Conservation (phyloP, 2,888 invertebrate species). For the Hypomecis punctinalis region DNA sequence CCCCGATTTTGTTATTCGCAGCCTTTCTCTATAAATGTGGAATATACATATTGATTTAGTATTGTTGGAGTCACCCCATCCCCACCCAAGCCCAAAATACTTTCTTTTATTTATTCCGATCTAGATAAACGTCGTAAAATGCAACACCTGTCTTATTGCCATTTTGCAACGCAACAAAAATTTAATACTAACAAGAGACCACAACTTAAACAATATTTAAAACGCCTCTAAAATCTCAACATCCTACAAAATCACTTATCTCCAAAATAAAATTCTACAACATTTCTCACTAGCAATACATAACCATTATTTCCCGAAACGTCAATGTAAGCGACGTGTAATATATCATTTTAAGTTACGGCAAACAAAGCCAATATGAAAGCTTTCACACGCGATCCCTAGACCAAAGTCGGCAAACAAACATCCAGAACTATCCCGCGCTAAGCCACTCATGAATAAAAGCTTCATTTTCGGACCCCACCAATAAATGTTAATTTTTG, state of each 20-base stretch:
- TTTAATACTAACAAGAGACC: no score
- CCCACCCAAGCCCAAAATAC: no score
- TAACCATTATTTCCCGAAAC: slow-evolving; percentile 74
- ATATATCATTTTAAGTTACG: slow-evolving; percentile 83
- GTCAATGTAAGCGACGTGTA: slow-evolving; percentile 79
- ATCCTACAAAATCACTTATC: slow-evolving; percentile 46
- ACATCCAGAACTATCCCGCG: slow-evolving; percentile 79
- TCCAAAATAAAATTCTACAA: slow-evolving; percentile 68
- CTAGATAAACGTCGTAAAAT: no score
- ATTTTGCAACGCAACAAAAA: not conserved
- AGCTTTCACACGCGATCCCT: slow-evolving; percentile 82
- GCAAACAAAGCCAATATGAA: slow-evolving; percentile 79
- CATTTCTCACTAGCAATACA: slow-evolving; percentile 65
- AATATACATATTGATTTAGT: no score
- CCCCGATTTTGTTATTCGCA: no score
- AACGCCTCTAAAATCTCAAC: not conserved
- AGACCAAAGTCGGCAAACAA: slow-evolving; percentile 77
- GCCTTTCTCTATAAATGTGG: no score
- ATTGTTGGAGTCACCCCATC: no score
- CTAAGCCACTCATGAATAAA: slow-evolving; percentile 84
- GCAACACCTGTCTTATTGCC: no score
- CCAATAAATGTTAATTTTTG: slow-evolving; percentile 84
- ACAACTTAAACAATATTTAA: no score
- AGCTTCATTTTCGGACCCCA: slow-evolving; percentile 79
- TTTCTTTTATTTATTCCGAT: no score